phyloP scores from a whole-genome alignment of 1,140 invertebrate species.

The Rhagoletis pomonella region DNA sequence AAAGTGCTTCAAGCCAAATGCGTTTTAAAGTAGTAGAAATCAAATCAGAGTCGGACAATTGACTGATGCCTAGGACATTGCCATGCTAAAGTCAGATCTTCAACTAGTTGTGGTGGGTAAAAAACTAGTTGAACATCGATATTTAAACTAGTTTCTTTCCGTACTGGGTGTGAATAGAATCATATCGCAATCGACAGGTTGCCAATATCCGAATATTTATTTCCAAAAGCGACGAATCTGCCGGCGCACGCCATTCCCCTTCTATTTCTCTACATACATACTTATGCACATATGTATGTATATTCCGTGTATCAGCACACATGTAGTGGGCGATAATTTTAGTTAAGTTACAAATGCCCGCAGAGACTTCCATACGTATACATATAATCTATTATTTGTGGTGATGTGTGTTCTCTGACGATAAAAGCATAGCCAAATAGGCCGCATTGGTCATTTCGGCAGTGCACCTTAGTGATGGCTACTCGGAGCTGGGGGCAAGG shows the following conservation, averaged over 20 bases:
- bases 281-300: neutral
- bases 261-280: neutral
- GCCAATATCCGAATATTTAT: too few relatives aligned
- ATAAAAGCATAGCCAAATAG: slow-evolving; percentile 2
- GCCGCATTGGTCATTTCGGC: neutral
- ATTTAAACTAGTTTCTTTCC: too few relatives aligned
- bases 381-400: slow-evolving; percentile 72
- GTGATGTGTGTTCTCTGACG: slow-evolving; percentile 56
- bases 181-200: too few relatives aligned
- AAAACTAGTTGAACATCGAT: too few relatives aligned
- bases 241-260: neutral
- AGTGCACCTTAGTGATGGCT: slow-evolving; percentile 58
- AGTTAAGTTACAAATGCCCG: slow-evolving; percentile 72
- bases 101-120: too few relatives aligned
- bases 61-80: too few relatives aligned
- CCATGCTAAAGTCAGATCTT: too few relatives aligned
- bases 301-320: neutral
- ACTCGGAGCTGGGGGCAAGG: slow-evolving; percentile 59
- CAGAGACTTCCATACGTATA: slow-evolving; percentile 64
- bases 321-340: slow-evolving; percentile 43
- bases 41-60: too few relatives aligned
- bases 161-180: too few relatives aligned
- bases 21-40: too few relatives aligned
- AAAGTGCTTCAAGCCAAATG: too few relatives aligned
- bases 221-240: too few relatives aligned